Conservation (phyloP, 1,140 invertebrate species). For the Bilobella aurantiaca region DNA sequence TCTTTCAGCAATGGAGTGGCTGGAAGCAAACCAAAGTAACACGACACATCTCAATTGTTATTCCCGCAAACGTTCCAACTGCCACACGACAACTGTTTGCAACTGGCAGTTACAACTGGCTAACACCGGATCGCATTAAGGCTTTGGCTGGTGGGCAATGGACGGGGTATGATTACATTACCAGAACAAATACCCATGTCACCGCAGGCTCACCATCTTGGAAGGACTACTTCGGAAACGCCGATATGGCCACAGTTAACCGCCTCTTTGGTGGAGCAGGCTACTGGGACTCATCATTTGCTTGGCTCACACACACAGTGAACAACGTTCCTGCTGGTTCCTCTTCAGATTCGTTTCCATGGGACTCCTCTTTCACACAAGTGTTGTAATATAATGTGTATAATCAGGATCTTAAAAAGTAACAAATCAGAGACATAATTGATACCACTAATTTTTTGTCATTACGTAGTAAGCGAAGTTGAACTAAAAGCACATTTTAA, state of each 20-base stretch:
- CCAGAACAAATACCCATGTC: not conserved
- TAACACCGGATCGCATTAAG: constrained; percentile 9
- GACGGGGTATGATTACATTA: constrained; percentile 7
- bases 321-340: not conserved
- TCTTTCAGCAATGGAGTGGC: constrained; percentile 6
- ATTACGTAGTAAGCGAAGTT: too few relatives aligned
- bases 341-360: not conserved
- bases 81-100: not conserved
- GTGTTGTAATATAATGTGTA: too few relatives aligned
- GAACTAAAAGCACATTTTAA: too few relatives aligned
- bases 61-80: constrained; percentile 2
- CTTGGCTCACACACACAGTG: not conserved
- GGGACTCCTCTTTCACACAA: not conserved
- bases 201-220: not conserved
- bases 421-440: too few relatives aligned
- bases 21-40: not conserved
- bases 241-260: not conserved
- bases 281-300: not conserved
- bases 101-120: constrained; percentile 2
- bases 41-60: not conserved
- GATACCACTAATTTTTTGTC: too few relatives aligned
- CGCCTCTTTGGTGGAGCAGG: constrained; percentile 1
- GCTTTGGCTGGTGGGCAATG: not conserved
- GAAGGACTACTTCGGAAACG: not conserved
- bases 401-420: too few relatives aligned